A percentile compares a stretch with the other conserved stretches of the same genome.
phyloP scores from a whole-genome alignment of 1,140 invertebrate genomes.

The Mylabris phalerata region DNA sequence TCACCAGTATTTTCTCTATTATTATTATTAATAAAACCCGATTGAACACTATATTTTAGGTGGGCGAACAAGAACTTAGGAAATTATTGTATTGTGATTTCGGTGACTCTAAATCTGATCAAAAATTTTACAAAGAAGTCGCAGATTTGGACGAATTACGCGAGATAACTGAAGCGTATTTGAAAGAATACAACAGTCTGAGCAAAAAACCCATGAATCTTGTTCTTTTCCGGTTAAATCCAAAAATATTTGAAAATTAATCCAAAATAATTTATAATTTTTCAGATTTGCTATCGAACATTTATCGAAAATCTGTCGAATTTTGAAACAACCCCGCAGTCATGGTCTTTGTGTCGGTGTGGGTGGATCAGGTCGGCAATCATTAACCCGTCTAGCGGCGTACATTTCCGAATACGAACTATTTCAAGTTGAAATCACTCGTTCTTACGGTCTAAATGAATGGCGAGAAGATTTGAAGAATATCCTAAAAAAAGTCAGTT shows the following conservation, averaged over 20 bases:
- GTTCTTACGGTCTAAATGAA: conserved; percentile 73
- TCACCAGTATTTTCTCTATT: background rate
- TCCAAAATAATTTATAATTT: background rate
- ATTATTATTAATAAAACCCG: background rate
- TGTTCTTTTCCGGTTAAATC: conserved; percentile 75
- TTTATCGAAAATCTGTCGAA: conserved; percentile 82
- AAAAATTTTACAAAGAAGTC: conserved; percentile 83
- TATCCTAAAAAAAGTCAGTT: conserved; percentile 72
- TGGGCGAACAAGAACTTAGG: conserved; percentile 73
- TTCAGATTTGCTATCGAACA: conserved; percentile 87
- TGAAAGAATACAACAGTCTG: conserved; percentile 93
- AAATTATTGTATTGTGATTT: conserved; percentile 94
- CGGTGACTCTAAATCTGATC: conserved; percentile 86
- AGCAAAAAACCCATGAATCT: conserved; percentile 97
- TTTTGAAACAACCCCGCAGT: conserved; percentile 84
- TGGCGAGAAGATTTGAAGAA: conserved; percentile 87
- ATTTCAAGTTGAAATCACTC: conserved; percentile 85
- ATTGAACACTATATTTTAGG: conserved; percentile 37
- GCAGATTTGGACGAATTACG: conserved; percentile 74
- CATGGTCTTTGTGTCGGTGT: conserved; percentile 82
- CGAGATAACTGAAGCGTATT: conserved; percentile 80
- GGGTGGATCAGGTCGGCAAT: conserved; percentile 88
- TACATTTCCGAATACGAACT: conserved; percentile 92
- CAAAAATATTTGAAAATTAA: background rate
- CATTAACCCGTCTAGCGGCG: conserved; percentile 78